Base-by-base conservation (phyloP, 2,888 invertebrate species). In the Cynaeus angustus region DNA sequence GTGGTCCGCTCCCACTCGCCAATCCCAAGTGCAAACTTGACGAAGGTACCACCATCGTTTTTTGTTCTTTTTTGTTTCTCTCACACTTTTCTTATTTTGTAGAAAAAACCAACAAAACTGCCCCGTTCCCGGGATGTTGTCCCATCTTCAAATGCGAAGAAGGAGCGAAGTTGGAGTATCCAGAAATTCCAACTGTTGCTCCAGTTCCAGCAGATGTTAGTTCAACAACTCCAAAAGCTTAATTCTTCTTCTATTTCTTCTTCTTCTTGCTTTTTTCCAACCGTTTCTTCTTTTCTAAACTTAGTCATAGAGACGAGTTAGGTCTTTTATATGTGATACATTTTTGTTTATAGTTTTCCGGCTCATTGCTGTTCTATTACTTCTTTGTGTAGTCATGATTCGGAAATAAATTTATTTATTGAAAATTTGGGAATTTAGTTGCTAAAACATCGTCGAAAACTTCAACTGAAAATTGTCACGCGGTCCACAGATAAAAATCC, bases 21-120 rank as follows among this genome's bases (percentile, higher is more conserved):
- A 96, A 96, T 85, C 92, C 92, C 73, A 94, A 94, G 83, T 96
- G 96, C 90, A 94, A 95, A 85, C 89, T 96, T 71, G 94, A 92
- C 77, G 88, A 88, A 72, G 85, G 86, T 86, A 80, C 9, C 12
- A 8, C 3, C 30, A 41, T 13, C 7, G 26, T 16, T 8, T 46
- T 21, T 30, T 1, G 10, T 56, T 46, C n/a, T 71, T 75, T 67
- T 68, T 67, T n/a, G n/a, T n/a, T n/a, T n/a, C n/a, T n/a, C n/a
- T n/a, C n/a, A n/a, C n/a, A n/a, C n/a, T n/a, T n/a, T n/a, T n/a
- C n/a, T n/a, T n/a, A n/a, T n/a, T 74, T 87, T 85, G 56, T 89
- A 86, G 94, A 94, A 4, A 94, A 94, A 84, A 95, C 95, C 81
- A 95, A 95, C 89, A 95, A 95, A 86, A 94, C 95, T 6, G 95